phyloP scores from a whole-genome alignment of 2,797 vertebrate genomes.

The Spondyliosoma cantharus region DNA sequence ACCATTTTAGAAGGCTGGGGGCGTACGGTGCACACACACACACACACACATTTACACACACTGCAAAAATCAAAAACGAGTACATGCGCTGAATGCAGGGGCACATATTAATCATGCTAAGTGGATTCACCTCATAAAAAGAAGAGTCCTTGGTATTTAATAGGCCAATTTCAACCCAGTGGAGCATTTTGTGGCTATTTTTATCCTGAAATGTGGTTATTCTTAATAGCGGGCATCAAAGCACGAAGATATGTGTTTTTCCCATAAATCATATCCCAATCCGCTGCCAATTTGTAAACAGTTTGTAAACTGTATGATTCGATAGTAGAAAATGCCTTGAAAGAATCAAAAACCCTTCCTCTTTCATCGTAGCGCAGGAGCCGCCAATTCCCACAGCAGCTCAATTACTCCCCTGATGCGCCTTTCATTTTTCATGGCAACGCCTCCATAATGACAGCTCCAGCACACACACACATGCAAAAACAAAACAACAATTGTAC shows the following conservation, averaged over 20 bases:
- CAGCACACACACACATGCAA: not conserved
- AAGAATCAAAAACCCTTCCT: constrained; percentile 30
- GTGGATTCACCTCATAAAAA: constrained; percentile 44
- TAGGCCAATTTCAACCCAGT: constrained; percentile 10
- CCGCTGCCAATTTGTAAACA: constrained; percentile 32
- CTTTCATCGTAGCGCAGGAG: constrained; percentile 31
- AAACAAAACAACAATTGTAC: constrained; percentile 29
- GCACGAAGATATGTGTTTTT: not conserved
- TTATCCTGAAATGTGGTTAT: not conserved
- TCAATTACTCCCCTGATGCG: constrained; percentile 63
- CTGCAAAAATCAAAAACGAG: constrained; percentile 23
- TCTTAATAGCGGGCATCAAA: constrained; percentile 7
- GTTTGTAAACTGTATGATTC: constrained; percentile 42
- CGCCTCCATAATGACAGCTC: constrained; percentile 55
- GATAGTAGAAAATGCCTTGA: constrained; percentile 13
- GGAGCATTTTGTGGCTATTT: not conserved
- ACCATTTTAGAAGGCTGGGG: constrained; percentile 71
- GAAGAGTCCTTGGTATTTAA: constrained; percentile 34
- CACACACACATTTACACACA: constrained; percentile 6
- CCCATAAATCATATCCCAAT: constrained; percentile 1
- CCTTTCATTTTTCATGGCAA: constrained; percentile 57
- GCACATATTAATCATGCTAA: constrained; percentile 37
- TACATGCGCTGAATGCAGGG: constrained; percentile 21
- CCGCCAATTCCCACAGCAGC: constrained; percentile 54
- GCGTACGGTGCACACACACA: constrained; percentile 43